Evolutionary conservation across 2,113 vertebrate species (phyloP), one percentile per base, ranked within the genome.

Genomic region (Rhabdomys dilectus): DNA sequence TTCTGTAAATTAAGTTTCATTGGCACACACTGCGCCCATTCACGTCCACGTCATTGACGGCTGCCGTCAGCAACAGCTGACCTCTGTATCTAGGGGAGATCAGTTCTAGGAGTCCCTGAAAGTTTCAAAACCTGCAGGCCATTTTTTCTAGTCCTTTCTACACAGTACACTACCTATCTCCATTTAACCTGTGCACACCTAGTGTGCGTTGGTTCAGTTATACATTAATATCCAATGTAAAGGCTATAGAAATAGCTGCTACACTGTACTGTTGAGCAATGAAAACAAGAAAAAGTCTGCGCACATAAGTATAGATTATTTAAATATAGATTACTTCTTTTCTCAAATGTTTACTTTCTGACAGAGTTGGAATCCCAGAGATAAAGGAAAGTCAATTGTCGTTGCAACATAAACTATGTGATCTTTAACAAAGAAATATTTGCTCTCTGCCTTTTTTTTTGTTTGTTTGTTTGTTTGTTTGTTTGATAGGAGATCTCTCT

Each of bases 1-100:
- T 90, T 94, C 77, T 56, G n/a, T 91, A 80, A 77, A 70, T 42
- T 56, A 91, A 70, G 60, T 91, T 93, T 87, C 22, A 73, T 1
- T 84, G 26, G 53, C 64, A 92, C 76, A 68, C 56, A 86, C 72
- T 42, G 45, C 2, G 3, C 6, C 51, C 13, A 3, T 73, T 76
- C 5, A 9, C 42, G 56, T 78, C 75, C 10, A 31, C 13, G 42
- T 2, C 12, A 24, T 36, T 68, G 16, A 15, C 0, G 56, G 42
- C 5, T 68, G 82, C 86, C 78, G 77, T 2, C 73, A 34, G 56
- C 26, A 19, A 66, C n/a, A 48, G 60, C 0, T 17, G 31, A 16
- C 60, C 73, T 22, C 16, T 53, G 5, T 42, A 19, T 36, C 76
- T 36, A 80, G 58, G 51, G 9, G 51, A 66, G 42, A 48, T 2